phyloP scores from a whole-genome alignment of 1,140 invertebrate species.

The Venustaconcha ellipsiformis region DNA sequence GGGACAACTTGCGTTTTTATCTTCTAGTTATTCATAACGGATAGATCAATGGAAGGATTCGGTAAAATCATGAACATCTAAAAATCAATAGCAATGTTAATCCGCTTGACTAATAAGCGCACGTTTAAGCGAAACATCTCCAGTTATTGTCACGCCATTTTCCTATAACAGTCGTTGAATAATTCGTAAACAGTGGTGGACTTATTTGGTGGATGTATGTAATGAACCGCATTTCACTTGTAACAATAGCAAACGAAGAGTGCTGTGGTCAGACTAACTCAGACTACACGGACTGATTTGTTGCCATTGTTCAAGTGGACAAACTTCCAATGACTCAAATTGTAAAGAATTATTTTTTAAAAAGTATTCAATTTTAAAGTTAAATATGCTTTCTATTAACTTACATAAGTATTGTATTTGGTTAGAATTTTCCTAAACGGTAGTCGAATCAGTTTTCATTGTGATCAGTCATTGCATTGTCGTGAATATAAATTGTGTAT shows the following conservation, averaged over 20 bases:
- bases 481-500: constrained; percentile 17
- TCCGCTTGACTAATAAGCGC: too few relatives aligned
- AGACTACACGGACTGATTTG: too few relatives aligned
- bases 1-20: too few relatives aligned
- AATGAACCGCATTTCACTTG: constrained; percentile 21
- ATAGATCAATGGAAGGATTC: too few relatives aligned
- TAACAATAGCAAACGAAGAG: constrained; percentile 33
- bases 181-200: constrained; percentile 12
- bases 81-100: too few relatives aligned
- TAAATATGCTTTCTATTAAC: neutral
- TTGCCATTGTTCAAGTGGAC: constrained; percentile 56
- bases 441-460: constrained; percentile 10
- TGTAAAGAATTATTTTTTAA: neutral
- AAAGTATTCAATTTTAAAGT: neutral
- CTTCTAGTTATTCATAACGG: too few relatives aligned
- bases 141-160: too few relatives aligned
- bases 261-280: too few relatives aligned
- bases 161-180: neutral
- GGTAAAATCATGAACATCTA: too few relatives aligned
- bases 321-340: constrained; percentile 66
- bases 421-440: constrained; percentile 42
- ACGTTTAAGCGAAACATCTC: too few relatives aligned
- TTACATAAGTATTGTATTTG: constrained; percentile 75
- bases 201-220: constrained; percentile 20
- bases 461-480: constrained; percentile 3